Evolutionary conservation across 2,888 invertebrate genomes (phyloP).

Genomic region (Meteorus cinctellus): DNA sequence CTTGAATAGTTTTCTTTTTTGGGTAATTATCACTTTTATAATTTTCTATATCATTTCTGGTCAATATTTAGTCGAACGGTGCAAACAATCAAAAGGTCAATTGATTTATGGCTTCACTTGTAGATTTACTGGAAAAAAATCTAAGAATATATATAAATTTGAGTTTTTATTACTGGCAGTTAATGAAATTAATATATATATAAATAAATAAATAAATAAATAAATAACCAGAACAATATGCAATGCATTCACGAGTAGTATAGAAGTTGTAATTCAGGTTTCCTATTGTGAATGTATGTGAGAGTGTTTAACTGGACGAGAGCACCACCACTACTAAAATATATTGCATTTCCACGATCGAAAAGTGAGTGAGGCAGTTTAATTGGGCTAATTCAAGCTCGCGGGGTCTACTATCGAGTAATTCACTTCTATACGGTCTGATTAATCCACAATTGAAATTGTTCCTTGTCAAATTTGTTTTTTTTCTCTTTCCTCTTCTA

Average conservation of each 20-base stretch:
- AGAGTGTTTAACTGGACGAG: not conserved
- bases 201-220: not conserved
- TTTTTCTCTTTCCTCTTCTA: not conserved
- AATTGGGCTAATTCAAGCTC: slow-evolving; percentile 42
- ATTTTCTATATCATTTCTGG: no score
- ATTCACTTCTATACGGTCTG: slow-evolving; percentile 42
- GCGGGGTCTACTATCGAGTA: slow-evolving; percentile 40
- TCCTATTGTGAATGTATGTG: not conserved
- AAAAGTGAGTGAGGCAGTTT: slow-evolving; percentile 35
- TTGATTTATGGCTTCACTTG: no score
- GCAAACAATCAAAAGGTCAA: no score
- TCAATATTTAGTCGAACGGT: no score
- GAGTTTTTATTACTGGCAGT: not conserved
- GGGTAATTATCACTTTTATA: no score
- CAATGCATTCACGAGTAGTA: not conserved
- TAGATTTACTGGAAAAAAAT: no score
- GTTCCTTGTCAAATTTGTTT: slow-evolving; percentile 1
- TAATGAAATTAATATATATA: not conserved
- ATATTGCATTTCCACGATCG: slow-evolving; percentile 28
- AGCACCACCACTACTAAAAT: slow-evolving; percentile 4
- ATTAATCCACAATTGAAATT: slow-evolving; percentile 37
- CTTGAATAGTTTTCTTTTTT: no score
- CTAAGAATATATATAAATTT: no score
- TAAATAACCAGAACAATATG: not conserved
- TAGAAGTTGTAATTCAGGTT: not conserved